Base-by-base conservation (phyloP, 2,888 invertebrate species). In the Epinotia demarniana region DNA sequence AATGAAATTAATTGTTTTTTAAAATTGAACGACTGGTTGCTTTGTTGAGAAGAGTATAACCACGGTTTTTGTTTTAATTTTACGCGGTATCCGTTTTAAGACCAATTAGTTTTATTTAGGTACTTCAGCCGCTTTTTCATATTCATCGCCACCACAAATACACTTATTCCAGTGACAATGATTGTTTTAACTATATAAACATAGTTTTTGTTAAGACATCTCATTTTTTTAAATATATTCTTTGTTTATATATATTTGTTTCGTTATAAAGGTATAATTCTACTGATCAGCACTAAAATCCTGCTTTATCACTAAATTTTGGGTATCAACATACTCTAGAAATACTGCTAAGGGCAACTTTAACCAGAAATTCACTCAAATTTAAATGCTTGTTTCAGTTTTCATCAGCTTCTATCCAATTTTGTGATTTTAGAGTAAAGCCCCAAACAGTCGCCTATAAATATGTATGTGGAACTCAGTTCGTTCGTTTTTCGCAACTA, bases 1-100 rank as follows among this genome's bases (percentile, higher is more conserved):
- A 71, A 71, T 75, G 53, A 58, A 64, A n/a, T 63, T 62, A 58
- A 43, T 39, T 53, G 57, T 53, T 66, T 64, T 62, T 67, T 39
- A 53, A 58, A 71, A 71, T 19, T 19, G 33, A 27, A 55, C 39
- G 11, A 39, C 27, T n/a, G 23, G 19, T 16, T 63, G 55, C 23
- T 12, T 55, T 18, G 43, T 12, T 23, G 27, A 33, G 46, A 33
- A n/a, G 19, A 43, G 9, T 8, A 43, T 55, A 11, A 16, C 9
- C 55, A 53, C 23, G 18, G 1, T 13, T 16, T 63, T 72, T 72
- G 58, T 60, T 63, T 72, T 60, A 57, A 64, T 55, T 60, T 49
- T 67, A 55, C 18, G 5, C 6, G 18, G 19, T 67, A 39, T 55
- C 19, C 33, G 55, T 39, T 39, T 57, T 33, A 69, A n/a, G 46